A percentile compares a stretch with the other conserved stretches of the same genome.
Evolutionary conservation across 2,888 invertebrate species (phyloP).

Genomic region (Lucinisca nassula): DNA sequence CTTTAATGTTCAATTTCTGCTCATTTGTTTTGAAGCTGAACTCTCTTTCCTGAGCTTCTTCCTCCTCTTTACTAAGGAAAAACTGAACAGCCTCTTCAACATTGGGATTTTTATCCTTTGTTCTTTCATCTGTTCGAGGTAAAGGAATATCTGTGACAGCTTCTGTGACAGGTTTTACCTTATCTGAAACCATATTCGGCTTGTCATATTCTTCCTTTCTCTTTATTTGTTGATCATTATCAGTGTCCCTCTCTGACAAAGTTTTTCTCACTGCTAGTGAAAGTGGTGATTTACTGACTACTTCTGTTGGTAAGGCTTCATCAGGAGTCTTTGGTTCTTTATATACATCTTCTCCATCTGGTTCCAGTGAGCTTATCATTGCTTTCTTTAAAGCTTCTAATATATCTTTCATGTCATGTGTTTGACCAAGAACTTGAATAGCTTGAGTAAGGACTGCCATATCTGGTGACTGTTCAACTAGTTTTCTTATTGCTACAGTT

Average conservation of each 20-base stretch:
- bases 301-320: background rate
- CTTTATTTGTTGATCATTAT: background rate
- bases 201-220: background rate
- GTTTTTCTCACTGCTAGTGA: slow-evolving; percentile 60
- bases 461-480: slow-evolving; percentile 59
- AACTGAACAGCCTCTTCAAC: background rate
- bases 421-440: background rate
- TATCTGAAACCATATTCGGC: background rate
- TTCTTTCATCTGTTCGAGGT: background rate
- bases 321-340: background rate
- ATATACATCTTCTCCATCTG: background rate
- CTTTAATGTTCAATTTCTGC: background rate
- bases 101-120: background rate
- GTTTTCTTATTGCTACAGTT: slow-evolving; percentile 59
- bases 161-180: background rate
- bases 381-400: slow-evolving; percentile 4
- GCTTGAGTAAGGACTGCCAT: slow-evolving; percentile 8
- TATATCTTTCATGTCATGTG: background rate
- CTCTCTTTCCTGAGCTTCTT: background rate
- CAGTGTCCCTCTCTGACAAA: slow-evolving; percentile 42
- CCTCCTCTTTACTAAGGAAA: background rate
- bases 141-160: background rate
- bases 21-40: background rate
- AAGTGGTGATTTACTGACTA: background rate
- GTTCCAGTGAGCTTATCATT: background rate